Evolutionary conservation across 2,113 vertebrate species (phyloP).

Genomic region (Calyptommatus sinebrachiatus): DNA sequence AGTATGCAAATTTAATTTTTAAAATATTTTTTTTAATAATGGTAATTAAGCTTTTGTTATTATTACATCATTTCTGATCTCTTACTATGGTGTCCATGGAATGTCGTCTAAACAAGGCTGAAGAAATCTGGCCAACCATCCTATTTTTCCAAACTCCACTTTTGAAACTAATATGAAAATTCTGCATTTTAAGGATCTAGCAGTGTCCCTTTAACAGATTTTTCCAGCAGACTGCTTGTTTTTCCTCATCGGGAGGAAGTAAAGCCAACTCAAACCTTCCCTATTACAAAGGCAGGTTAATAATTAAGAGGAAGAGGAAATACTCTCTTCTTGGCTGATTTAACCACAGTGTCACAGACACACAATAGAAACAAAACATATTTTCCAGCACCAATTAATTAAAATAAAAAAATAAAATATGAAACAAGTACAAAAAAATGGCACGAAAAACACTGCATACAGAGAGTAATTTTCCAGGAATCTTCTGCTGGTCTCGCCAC

Average conservation of each 20-base stretch:
- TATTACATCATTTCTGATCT: too few relatives aligned
- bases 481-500: neutral
- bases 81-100: too few relatives aligned
- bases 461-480: constrained; percentile 26
- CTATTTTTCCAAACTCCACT: neutral
- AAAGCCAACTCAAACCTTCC: constrained; percentile 37
- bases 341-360: neutral
- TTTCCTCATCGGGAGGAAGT: constrained; percentile 29
- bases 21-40: neutral
- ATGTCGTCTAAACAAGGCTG: too few relatives aligned
- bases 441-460: neutral
- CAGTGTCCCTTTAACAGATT: neutral
- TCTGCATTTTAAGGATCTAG: neutral
- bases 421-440: neutral
- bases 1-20: neutral
- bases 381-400: constrained; percentile 7
- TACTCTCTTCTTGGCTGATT: neutral
- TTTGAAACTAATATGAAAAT: neutral
- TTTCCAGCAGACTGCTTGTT: constrained; percentile 45
- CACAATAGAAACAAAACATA: neutral
- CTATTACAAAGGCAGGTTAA: constrained; percentile 52
- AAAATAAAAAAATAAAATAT: constrained; percentile 10
- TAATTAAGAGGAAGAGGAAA: fast-evolving
- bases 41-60: too few relatives aligned
- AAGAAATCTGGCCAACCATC: too few relatives aligned